Evolutionary conservation across 1,140 invertebrate species (phyloP).

Genomic region (Adoxophyes honmai): DNA sequence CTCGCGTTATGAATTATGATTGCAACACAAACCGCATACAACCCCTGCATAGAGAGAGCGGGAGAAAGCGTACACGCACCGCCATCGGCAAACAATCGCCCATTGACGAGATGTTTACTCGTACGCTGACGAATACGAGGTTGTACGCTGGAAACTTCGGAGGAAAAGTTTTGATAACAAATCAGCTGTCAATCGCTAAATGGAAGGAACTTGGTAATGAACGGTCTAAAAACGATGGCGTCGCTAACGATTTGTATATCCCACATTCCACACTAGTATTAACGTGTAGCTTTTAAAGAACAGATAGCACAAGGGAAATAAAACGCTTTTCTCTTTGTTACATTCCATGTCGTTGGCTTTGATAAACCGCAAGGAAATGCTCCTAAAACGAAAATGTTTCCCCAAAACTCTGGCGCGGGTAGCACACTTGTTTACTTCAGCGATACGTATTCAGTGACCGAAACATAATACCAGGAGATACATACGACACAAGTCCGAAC

Average conservation of each 20-base stretch:
- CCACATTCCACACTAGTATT: too few relatives aligned
- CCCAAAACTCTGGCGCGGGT: neutral
- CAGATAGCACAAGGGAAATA: too few relatives aligned
- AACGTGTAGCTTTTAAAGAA: too few relatives aligned
- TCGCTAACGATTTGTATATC: too few relatives aligned
- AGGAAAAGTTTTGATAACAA: too few relatives aligned
- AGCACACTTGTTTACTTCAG: slow-evolving; percentile 9
- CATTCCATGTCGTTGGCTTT: too few relatives aligned
- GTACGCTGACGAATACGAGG: neutral
- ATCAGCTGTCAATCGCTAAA: too few relatives aligned
- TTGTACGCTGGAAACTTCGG: too few relatives aligned
- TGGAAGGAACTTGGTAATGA: too few relatives aligned
- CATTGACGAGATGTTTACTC: neutral
- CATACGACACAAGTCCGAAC: neutral
- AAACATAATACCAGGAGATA: slow-evolving; percentile 2
- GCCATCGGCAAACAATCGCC: neutral
- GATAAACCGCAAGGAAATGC: neutral
- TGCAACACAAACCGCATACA: neutral
- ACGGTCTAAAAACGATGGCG: too few relatives aligned
- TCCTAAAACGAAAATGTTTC: neutral
- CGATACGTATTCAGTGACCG: neutral
- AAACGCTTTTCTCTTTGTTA: too few relatives aligned
- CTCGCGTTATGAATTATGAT: too few relatives aligned
- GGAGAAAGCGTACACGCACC: neutral
- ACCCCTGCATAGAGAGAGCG: slow-evolving; percentile 9